Evolutionary conservation across 35 echinoderm and acorn worm species (phyloP).

Genomic region (Strongylocentrotus purpuratus): DNA sequence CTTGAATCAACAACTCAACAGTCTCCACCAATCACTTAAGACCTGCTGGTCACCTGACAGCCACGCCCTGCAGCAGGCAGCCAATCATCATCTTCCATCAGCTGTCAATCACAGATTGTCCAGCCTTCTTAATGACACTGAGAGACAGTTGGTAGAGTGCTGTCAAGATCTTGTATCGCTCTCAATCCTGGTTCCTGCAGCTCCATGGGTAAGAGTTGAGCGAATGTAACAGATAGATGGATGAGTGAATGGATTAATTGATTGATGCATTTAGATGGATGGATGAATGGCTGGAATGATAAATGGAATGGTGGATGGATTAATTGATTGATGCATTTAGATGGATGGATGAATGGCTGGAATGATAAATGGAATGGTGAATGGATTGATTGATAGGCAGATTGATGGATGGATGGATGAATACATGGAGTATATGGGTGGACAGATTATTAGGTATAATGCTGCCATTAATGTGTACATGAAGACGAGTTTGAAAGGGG

Average conservation of each 20-base stretch:
- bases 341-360: neutral
- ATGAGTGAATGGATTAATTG: neutral
- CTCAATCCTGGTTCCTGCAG: constrained; percentile 80
- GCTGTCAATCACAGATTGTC: constrained; percentile 66
- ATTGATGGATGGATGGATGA: neutral
- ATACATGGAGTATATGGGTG: neutral
- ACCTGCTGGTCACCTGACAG: constrained; percentile 64
- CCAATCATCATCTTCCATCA: constrained; percentile 53
- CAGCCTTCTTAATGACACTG: constrained; percentile 53
- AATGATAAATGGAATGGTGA: neutral
- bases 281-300: neutral
- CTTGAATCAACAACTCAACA: constrained; percentile 68
- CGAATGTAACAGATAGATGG: neutral
- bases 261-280: neutral
- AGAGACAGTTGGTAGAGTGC: constrained; percentile 63
- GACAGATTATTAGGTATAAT: neutral
- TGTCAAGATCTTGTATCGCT: constrained; percentile 76
- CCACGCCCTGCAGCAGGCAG: neutral
- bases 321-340: neutral
- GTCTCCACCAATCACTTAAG: constrained; percentile 70
- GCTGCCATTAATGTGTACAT: too few species aligned
- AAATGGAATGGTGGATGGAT: neutral
- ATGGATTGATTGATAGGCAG: neutral
- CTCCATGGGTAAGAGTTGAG: constrained; percentile 79
- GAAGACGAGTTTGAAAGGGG: neutral